These are phyloP conservation scores for Aythya baeri DNA, from an alignment of 2,113 vertebrate species.

Conservation along the genomic window DNA sequence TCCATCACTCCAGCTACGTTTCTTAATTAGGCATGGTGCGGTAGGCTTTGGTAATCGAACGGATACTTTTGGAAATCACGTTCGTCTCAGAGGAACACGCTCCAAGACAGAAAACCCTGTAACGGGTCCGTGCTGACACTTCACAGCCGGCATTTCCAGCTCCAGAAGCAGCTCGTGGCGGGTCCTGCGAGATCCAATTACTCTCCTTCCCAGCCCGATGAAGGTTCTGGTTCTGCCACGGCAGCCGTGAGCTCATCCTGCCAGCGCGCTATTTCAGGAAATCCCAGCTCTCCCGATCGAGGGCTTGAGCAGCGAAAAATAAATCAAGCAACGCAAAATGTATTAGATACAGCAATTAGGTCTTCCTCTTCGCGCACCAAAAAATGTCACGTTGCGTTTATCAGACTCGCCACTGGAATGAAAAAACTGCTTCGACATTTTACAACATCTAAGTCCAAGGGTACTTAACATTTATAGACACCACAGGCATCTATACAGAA, in stretches of 20 bases:
- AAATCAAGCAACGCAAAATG: slow-evolving; percentile 51
- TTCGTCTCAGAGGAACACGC: not conserved
- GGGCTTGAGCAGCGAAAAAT: slow-evolving; percentile 42
- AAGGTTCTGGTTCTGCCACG: not conserved
- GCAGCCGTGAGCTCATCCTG: not conserved
- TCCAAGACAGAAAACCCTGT: not conserved
- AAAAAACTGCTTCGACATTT: not conserved
- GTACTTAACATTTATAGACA: slow-evolving; percentile 3
- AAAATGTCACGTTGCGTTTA: slow-evolving; percentile 13
- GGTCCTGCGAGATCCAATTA: not conserved
- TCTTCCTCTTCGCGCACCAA: not conserved
- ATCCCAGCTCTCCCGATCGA: slow-evolving; percentile 14
- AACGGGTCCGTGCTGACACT: rapidly evolving
- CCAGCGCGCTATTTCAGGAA: slow-evolving; percentile 18
- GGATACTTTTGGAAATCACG: not conserved
- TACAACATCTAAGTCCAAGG: not conserved
- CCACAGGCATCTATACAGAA: not conserved
- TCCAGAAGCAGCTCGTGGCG: not conserved
- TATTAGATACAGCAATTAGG: slow-evolving; percentile 46
- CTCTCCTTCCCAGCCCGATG: not conserved
- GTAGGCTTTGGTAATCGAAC: not conserved
- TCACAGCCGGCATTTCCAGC: not conserved
- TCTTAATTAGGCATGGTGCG: not conserved
- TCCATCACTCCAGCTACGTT: not conserved
- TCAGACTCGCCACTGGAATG: not conserved